Evolutionary conservation across 2,888 invertebrate species (phyloP).

Genomic region (Onchidella celtica): DNA sequence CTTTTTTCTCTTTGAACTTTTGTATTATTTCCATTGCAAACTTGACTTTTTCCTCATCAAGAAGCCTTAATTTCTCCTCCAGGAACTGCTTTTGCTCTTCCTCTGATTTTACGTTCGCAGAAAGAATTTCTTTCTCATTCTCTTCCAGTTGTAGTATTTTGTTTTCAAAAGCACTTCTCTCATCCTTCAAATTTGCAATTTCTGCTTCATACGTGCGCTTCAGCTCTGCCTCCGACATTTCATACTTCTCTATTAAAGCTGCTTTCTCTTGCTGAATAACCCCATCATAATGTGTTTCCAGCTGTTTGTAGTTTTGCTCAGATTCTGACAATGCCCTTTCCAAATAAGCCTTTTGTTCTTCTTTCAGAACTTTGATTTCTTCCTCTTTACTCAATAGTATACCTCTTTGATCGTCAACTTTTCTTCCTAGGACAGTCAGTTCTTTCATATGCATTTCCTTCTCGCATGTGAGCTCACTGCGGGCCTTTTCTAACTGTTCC

Average conservation of each 20-base stretch:
- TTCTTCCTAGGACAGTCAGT: neutral
- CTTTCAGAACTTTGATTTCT: neutral
- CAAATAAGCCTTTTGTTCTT: neutral
- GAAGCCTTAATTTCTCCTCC: neutral
- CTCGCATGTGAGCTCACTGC: neutral
- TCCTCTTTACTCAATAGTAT: neutral
- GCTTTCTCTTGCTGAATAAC: neutral
- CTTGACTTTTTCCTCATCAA: neutral
- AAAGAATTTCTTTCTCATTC: neutral
- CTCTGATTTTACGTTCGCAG: constrained; percentile 2
- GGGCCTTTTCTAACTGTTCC: neutral
- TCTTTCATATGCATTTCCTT: neutral
- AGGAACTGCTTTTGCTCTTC: neutral
- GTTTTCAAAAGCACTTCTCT: neutral
- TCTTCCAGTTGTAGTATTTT: neutral
- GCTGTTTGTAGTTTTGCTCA: neutral
- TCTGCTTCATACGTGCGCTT: neutral
- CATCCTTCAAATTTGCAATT: neutral
- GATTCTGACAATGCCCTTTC: neutral
- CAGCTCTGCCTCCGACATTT: neutral
- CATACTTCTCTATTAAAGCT: neutral
- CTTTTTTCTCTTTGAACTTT: neutral
- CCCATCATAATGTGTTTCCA: neutral
- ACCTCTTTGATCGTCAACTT: neutral
- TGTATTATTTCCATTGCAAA: neutral